Percentiles rank a stretch among this genome's conserved stretches.
These are phyloP conservation scores for Suillia variegata DNA, from an alignment of 2,888 invertebrate species.

Conservation along the genomic window DNA sequence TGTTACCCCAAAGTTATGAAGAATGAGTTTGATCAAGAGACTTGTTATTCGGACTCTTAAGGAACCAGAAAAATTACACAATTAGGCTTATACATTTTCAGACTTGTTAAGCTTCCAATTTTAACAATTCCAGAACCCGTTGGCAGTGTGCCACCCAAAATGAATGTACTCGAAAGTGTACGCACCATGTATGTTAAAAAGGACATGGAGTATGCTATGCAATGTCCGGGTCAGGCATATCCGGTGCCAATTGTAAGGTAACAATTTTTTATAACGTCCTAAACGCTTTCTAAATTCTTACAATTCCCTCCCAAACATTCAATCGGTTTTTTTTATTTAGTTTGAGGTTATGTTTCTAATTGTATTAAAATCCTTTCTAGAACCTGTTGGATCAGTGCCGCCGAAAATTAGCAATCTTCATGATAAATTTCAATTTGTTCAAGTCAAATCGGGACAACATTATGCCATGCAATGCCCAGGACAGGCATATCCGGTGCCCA, in stretches of 20 bases:
- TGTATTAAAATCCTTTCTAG: constrained; percentile 40
- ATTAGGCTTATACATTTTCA: too few relatives aligned
- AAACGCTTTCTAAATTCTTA: too few relatives aligned
- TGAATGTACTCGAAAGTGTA: constrained; percentile 63
- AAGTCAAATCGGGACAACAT: constrained; percentile 62
- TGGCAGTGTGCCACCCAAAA: constrained; percentile 67
- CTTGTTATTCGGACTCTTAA: too few relatives aligned
- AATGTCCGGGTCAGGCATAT: constrained; percentile 79
- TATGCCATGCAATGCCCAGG: constrained; percentile 75
- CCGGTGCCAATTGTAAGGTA: constrained; percentile 76
- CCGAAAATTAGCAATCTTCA: constrained; percentile 67
- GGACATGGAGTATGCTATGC: constrained; percentile 66
- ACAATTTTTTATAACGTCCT: too few relatives aligned
- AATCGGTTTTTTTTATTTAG: too few relatives aligned
- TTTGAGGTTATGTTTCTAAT: too few relatives aligned
- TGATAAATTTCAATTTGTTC: constrained; percentile 59
- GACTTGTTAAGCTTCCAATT: not conserved
- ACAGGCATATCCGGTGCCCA: constrained; percentile 77
- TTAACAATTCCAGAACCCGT: constrained; percentile 56
- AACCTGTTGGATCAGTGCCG: constrained; percentile 64
- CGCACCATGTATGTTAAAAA: constrained; percentile 59
- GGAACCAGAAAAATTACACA: too few relatives aligned
- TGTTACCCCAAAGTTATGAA: too few relatives aligned
- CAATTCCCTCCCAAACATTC: too few relatives aligned
- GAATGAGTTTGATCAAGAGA: too few relatives aligned